Evolutionary conservation across 2,888 invertebrate species (phyloP), one percentile per base, ranked within the genome.

Genomic region (Dioctria rufipes): DNA sequence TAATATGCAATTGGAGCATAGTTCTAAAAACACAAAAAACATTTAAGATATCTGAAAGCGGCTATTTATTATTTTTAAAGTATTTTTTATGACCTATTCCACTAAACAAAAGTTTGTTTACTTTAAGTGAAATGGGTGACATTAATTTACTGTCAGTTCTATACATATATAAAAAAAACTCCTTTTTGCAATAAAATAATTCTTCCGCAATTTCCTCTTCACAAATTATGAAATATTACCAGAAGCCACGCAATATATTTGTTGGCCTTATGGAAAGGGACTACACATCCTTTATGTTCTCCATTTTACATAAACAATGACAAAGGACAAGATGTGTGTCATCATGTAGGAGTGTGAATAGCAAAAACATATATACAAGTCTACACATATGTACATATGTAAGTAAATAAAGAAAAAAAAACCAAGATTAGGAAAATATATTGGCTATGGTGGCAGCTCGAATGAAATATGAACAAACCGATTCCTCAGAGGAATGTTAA

Each of bases 321-420:
- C 67, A 67, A 46, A 46, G 67, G 67, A 67, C 67, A 67, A 67
- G 67, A 67, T 67, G 49, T 67, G 67, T 67, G 46, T 67, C 67
- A 25, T 25, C 2, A 67, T 67, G 67, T 67, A 67, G 49, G 49
- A 13, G 43, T 43, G 43, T 46, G 6, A 46, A 46, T 6, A 49
- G 49, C 42, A 67, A 67, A 43, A 46, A 67, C 67, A 67, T 25
- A 25, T 25, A 1, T 25, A 25, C 25, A 25, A 25, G 25, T 25
- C 25, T 25, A 25, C 25, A 25, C 25, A 25, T 25, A 25, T 25
- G 25, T 25, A 25, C 25, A 25, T 25, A 25, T 25, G 25, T 25
- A 25, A 25, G 25, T 25, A 25, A 0, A 25, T 25, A 25, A 25
- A 25, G 25, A 2, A 67, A 46, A 67, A 67, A 67, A 43, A 67